Conservation (phyloP, 2,113 vertebrate genomes). For the human (Homo sapiens) region DNA sequence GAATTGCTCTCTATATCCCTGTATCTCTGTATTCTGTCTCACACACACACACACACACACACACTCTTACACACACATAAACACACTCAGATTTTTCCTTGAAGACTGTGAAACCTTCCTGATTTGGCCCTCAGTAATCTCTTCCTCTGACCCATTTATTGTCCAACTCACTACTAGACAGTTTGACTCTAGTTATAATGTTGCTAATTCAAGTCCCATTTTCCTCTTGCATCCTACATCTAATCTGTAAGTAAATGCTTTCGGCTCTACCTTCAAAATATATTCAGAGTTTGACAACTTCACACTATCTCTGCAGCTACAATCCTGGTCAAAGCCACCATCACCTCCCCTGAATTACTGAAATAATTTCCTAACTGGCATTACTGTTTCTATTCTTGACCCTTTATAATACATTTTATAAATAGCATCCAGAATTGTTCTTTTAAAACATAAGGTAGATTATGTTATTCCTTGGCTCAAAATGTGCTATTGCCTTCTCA, state of each 20-base stretch:
- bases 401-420: background rate
- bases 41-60: background rate
- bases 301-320: background rate
- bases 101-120: background rate
- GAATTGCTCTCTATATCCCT: background rate
- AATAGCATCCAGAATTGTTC: background rate
- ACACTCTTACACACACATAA: background rate
- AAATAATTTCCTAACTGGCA: background rate
- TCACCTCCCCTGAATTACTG: background rate
- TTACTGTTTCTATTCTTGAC: background rate
- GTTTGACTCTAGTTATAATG: background rate
- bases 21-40: background rate
- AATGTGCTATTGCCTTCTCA: background rate
- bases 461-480: background rate
- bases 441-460: background rate
- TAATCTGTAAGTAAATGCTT: background rate
- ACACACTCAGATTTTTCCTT: background rate
- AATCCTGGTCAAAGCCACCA: background rate
- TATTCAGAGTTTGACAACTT: background rate
- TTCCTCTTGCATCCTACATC: background rate
- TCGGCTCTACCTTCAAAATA: constrained; percentile 29
- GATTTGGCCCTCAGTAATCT: background rate
- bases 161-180: constrained; percentile 18
- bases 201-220: constrained; percentile 10
- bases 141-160: background rate